These are phyloP conservation scores for Epinephelus lanceolatus DNA, from an alignment of 2,113 vertebrate genomes.

Conservation along the genomic window DNA sequence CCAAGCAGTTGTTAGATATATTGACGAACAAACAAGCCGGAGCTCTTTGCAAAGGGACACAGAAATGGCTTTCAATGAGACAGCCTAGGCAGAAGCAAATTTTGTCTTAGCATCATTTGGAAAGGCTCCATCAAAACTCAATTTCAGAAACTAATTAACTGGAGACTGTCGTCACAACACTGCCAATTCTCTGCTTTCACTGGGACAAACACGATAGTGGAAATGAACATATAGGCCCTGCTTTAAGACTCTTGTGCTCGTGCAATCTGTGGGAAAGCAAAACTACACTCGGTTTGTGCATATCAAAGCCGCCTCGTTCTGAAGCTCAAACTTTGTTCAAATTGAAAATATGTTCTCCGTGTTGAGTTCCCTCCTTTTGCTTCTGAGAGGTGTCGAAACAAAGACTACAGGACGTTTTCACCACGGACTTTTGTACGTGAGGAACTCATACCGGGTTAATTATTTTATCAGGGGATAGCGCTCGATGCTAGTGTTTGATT, in stretches of 20 bases:
- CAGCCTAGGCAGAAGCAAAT: slow-evolving; percentile 93
- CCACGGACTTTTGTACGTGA: slow-evolving; percentile 42
- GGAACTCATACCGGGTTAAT: slow-evolving; percentile 87
- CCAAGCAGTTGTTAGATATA: slow-evolving; percentile 92
- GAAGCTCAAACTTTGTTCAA: slow-evolving; percentile 41
- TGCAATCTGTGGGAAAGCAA: slow-evolving; percentile 21
- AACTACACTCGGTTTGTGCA: slow-evolving; percentile 12
- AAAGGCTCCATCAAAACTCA: slow-evolving; percentile 99
- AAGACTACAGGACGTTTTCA: slow-evolving; percentile 41
- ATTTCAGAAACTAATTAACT: slow-evolving; percentile 99
- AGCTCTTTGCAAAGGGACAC: slow-evolving; percentile 92
- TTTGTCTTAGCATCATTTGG: slow-evolving; percentile 98
- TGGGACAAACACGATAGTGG: slow-evolving; percentile 70
- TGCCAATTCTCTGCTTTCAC: slow-evolving; percentile 75
- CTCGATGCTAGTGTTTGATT: slow-evolving; percentile 94
- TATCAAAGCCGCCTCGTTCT: slow-evolving; percentile 18
- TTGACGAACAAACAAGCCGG: slow-evolving; percentile 89
- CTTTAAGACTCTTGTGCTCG: slow-evolving; percentile 59
- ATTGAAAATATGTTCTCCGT: slow-evolving; percentile 27
- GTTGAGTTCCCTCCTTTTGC: slow-evolving; percentile 50
- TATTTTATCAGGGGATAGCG: slow-evolving; percentile 92
- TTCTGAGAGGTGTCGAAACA: slow-evolving; percentile 50
- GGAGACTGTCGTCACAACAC: slow-evolving; percentile 94
- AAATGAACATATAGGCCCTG: slow-evolving; percentile 62
- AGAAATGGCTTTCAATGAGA: slow-evolving; percentile 95